Evolutionary conservation across 2,113 vertebrate genomes (phyloP).

Genomic region (Gracilinanus agilis): DNA sequence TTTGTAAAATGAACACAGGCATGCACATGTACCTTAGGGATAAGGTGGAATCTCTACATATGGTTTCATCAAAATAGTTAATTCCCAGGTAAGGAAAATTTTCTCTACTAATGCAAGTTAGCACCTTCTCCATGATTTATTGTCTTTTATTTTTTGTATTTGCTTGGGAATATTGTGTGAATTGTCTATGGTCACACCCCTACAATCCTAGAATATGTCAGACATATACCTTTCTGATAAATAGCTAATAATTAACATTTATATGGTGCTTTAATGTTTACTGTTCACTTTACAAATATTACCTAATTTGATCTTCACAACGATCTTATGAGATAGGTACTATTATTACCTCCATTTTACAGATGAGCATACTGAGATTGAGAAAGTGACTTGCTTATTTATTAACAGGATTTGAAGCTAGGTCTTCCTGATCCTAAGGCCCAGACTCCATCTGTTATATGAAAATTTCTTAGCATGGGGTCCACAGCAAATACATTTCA

Average conservation of each 20-base stretch:
- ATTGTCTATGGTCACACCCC: not conserved
- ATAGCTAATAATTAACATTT: not conserved
- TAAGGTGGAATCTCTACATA: not conserved
- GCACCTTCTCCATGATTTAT: no score
- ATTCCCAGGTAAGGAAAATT: not conserved
- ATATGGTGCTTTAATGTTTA: not conserved
- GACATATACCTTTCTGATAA: not conserved
- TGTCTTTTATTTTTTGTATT: no score
- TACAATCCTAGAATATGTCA: not conserved
- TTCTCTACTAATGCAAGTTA: no score
- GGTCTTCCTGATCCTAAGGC: not conserved
- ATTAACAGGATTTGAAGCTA: not conserved
- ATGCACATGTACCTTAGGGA: not conserved
- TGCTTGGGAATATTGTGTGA: not conserved
- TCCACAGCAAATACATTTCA: not conserved
- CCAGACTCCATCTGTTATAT: not conserved
- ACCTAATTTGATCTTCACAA: not conserved
- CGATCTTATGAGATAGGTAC: no score
- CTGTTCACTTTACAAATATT: not conserved
- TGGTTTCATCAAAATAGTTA: not conserved
- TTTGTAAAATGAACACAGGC: not conserved
- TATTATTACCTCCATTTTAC: no score
- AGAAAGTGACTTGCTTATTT: not conserved
- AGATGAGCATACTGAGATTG: no score
- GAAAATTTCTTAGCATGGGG: not conserved